Evolutionary conservation across 2,888 invertebrate genomes (phyloP), one percentile per base, ranked within the genome.

Genomic region (Drosophila mulleri): DNA sequence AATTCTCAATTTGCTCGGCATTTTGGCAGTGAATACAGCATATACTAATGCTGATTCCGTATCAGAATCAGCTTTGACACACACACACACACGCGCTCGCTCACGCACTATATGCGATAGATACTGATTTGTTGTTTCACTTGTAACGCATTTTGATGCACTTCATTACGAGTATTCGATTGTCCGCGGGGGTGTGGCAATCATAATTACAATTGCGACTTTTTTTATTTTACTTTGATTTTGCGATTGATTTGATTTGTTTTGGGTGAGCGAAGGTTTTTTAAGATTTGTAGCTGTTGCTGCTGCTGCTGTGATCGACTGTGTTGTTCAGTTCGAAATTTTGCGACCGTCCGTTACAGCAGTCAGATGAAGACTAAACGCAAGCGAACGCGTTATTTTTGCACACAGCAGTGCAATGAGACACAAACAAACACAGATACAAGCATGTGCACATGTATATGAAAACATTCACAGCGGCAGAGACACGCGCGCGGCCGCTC

Each of bases 331-430:
- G 65, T 63, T 70, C 67, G 79, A 57, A 69, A 68, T 69, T 50
- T 78, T 87, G 89, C 90, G 88, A 89, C 90, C 86, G 88, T 85
- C 78, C 83, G 87, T 81, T 87, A 87, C 88, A 88, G 88, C 85
- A 83, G 90, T 90, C 90, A 79, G 83, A 78, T 83, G 79, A 81
- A 87, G 85, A 90, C 89, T 90, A 86, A 90, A 88, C 77, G 78
- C 76, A 73, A 77, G 70, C 80, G 84, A 85, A 80, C 78, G 88
- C 82, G 77, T 80, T 85, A 85, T 86, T 87, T 86, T 86, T 83
- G 85, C 87, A 83, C 83, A 84, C 85, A 80, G 82, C 75, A 82
- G 72, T 84, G 79, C 83, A 85, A 69, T 72, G 78, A 68, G 76
- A 20, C 56, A 57, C 71, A 69, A 53, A 32, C 37, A 39, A 39